Conservation (phyloP, 2,888 invertebrate species). For the Dysmachus trigonus region DNA sequence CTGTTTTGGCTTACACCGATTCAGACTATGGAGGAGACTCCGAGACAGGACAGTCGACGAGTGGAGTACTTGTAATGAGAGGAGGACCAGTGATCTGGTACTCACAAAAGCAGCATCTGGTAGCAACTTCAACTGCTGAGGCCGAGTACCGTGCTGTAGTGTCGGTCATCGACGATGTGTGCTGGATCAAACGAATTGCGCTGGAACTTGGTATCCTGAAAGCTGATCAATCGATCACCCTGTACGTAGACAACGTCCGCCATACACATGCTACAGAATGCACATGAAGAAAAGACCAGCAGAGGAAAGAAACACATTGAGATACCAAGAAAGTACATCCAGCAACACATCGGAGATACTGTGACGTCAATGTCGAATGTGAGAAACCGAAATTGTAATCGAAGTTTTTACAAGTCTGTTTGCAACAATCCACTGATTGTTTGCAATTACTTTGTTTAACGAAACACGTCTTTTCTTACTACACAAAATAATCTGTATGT, state of each 20-base stretch:
- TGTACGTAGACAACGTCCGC: background rate
- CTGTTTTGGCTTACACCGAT: background rate
- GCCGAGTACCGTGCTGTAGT: background rate
- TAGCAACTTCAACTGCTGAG: background rate
- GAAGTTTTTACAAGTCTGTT: too few relatives aligned
- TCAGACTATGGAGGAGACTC: background rate
- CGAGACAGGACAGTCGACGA: background rate
- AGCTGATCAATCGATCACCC: background rate
- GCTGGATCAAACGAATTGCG: background rate
- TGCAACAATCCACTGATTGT: too few relatives aligned
- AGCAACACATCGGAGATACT: background rate
- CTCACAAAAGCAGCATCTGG: background rate
- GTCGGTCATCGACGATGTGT: background rate
- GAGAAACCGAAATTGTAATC: too few relatives aligned
- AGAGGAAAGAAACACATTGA: background rate
- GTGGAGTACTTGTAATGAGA: background rate
- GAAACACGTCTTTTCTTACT: too few relatives aligned
- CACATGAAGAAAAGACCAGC: background rate
- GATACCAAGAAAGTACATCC: background rate
- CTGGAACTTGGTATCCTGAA: background rate
- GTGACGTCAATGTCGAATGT: too few relatives aligned
- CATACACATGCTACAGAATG: background rate
- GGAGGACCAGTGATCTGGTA: background rate
- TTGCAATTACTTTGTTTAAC: too few relatives aligned
- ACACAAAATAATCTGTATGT: too few relatives aligned